These are phyloP conservation scores for Spongia lamella DNA, from an alignment of 37 sponge, comb jelly and placozoan species.

Conservation along the genomic window DNA sequence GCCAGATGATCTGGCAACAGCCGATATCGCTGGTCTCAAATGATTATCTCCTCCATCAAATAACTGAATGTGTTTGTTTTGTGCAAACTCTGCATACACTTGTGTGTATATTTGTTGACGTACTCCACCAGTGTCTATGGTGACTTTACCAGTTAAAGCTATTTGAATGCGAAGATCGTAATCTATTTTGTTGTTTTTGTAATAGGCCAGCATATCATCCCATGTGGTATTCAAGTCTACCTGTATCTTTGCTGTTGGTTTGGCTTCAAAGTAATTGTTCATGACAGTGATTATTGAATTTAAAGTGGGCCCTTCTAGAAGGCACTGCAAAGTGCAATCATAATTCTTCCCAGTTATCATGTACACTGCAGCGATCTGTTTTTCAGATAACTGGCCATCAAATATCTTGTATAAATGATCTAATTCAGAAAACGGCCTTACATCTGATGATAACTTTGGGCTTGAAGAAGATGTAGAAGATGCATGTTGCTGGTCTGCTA, in stretches of 20 bases:
- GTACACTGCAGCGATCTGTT: constrained; percentile 2
- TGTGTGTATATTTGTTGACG: constrained; percentile 12
- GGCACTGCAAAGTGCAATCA: background rate
- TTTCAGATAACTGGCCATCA: background rate
- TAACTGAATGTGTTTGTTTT: constrained; percentile 7
- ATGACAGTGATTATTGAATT: background rate
- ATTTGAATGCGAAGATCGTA: background rate
- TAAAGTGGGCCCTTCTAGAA: constrained; percentile 3
- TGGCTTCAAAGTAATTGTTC: background rate
- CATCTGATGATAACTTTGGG: no score
- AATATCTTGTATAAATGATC: background rate
- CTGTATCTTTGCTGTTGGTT: background rate
- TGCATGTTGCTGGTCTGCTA: no score
- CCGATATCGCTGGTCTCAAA: constrained; percentile 6
- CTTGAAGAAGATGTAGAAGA: no score
- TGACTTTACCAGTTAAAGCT: background rate
- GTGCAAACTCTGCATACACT: constrained; percentile 1
- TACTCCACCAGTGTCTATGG: constrained; percentile 36
- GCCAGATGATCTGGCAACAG: constrained; percentile 24
- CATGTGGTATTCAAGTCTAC: constrained; percentile 17
- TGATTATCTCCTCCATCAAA: constrained; percentile 17
- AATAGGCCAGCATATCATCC: constrained; percentile 13
- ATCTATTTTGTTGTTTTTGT: background rate
- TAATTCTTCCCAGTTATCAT: constrained; percentile 1
- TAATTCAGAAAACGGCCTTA: no score